phyloP scores from a whole-genome alignment of 2,888 invertebrate species.

The Trichopoda pennipes region DNA sequence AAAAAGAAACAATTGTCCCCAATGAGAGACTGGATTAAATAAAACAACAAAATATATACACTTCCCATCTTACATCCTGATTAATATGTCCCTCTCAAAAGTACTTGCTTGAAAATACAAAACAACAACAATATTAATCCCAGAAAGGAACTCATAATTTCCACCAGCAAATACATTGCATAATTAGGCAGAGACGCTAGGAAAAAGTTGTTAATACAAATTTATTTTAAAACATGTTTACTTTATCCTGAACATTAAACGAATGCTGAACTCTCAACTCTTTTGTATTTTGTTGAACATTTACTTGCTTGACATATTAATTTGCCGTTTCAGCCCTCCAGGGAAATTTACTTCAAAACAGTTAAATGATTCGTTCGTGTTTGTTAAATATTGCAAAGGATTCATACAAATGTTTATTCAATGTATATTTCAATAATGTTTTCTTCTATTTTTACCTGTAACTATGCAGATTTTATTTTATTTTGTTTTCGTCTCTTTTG shows the following conservation, averaged over 20 bases:
- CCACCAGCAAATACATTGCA: conserved; percentile 61
- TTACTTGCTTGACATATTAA: conserved; percentile 72
- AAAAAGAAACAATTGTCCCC: conserved; percentile 68
- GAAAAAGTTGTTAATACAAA: conserved; percentile 19
- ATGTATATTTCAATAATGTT: neutral
- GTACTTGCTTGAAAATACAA: neutral
- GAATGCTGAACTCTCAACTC: conserved; percentile 45
- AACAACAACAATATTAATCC: conserved; percentile 28
- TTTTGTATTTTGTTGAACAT: conserved; percentile 32
- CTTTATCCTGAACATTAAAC: conserved; percentile 50
- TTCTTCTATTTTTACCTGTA: conserved; percentile 39
- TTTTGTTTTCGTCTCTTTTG: neutral
- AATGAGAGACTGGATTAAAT: conserved; percentile 63
- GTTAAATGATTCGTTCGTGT: conserved; percentile 31
- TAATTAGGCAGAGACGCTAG: conserved; percentile 69
- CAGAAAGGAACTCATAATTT: conserved; percentile 44
- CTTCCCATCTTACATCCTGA: conserved; percentile 47
- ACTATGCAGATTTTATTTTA: neutral
- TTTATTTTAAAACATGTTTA: neutral
- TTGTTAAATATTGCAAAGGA: conserved; percentile 29
- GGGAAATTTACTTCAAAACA: conserved; percentile 69
- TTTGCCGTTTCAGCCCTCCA: conserved; percentile 69
- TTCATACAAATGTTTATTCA: conserved; percentile 53
- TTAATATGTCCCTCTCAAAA: conserved; percentile 28
- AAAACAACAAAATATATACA: conserved; percentile 11